phyloP scores from a whole-genome alignment of 2,113 vertebrate species.

The Probosciger aterrimus region DNA sequence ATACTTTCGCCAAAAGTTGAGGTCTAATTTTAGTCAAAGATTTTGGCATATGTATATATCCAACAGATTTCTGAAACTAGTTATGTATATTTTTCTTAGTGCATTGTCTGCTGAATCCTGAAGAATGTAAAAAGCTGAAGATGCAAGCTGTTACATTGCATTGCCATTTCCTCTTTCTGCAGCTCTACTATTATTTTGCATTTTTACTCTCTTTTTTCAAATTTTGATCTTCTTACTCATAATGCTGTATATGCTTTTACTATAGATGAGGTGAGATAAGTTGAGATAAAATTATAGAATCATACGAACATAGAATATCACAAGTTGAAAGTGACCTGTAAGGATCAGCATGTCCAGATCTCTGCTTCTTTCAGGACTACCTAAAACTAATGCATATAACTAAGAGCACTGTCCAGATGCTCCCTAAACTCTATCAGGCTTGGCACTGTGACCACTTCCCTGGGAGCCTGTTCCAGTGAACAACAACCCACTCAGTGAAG shows the following conservation, averaged over 20 bases:
- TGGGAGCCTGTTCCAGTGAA: not conserved
- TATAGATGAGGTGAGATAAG: not conserved
- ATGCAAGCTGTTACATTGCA: not conserved
- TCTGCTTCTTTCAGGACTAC: not conserved
- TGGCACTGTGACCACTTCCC: not conserved
- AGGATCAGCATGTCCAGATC: not conserved
- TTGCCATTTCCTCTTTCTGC: not conserved
- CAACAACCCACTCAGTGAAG: rapidly evolving
- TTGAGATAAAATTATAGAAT: not conserved
- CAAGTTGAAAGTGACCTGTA: not conserved
- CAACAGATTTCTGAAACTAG: not conserved
- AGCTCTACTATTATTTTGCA: not conserved
- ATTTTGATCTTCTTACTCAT: not conserved
- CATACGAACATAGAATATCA: not conserved
- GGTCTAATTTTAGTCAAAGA: not conserved
- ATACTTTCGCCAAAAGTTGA: not conserved
- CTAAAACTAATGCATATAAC: not conserved
- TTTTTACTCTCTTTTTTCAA: not conserved
- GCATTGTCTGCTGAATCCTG: not conserved
- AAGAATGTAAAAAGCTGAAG: not conserved
- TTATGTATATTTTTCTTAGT: not conserved
- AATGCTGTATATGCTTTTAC: not conserved
- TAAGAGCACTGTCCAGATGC: rapidly evolving
- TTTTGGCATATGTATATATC: not conserved
- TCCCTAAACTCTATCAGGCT: not conserved